Conservation (phyloP, 2,113 vertebrate species). For the Zosterops pallidus region DNA sequence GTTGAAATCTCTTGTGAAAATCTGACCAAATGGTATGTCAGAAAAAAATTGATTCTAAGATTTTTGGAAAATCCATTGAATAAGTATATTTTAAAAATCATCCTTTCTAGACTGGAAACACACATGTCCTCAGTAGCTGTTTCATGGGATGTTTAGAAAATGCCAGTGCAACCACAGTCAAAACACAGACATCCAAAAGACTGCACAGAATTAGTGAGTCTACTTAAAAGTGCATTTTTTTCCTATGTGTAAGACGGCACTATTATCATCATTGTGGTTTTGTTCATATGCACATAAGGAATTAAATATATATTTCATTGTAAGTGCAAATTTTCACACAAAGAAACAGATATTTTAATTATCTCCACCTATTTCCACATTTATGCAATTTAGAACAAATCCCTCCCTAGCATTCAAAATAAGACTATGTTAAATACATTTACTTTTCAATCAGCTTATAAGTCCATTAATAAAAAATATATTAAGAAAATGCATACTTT, state of each 20-base stretch:
- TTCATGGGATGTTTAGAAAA: not conserved
- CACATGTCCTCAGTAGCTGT: not conserved
- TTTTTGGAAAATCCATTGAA: not conserved
- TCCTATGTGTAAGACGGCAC: not conserved
- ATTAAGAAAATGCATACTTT: constrained; percentile 27
- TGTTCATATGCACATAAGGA: not conserved
- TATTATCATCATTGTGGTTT: not conserved
- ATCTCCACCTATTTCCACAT: not conserved
- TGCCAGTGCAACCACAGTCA: not conserved
- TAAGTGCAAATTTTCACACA: not conserved
- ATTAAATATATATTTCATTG: not conserved
- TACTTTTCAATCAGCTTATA: not conserved
- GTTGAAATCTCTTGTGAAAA: not conserved
- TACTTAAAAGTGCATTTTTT: not conserved
- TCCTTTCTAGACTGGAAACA: not conserved
- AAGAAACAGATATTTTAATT: not conserved
- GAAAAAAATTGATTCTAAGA: not conserved
- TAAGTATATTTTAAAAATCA: not conserved
- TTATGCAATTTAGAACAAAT: not conserved
- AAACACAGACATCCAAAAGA: not conserved
- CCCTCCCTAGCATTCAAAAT: not conserved
- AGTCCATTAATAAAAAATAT: not conserved
- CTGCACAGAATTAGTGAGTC: not conserved
- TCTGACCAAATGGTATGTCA: not conserved
- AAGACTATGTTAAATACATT: not conserved